Evolutionary conservation across 1,140 invertebrate genomes (phyloP), one percentile per base, ranked within the genome.

Genomic region (Zaprionus capensis): DNA sequence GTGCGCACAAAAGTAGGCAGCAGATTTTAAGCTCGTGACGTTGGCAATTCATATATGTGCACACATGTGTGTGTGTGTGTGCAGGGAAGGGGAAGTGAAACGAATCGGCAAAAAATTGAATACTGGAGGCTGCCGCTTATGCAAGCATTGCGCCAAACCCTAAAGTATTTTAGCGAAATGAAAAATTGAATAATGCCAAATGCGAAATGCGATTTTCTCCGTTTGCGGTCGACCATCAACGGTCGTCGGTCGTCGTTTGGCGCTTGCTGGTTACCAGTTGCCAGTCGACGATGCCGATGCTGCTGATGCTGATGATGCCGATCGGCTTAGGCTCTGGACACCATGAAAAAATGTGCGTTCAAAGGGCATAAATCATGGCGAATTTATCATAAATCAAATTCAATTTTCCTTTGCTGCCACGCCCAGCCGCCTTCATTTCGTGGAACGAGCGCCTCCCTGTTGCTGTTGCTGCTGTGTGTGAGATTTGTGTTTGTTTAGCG

Each of bases 321-420:
- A 75, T 72, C 71, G 75, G 85, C 78, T 88, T 88, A 90, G 76
- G 46, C 71, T 73, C 63, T 84, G 85, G 84, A 90, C 85, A 85
- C 68, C 57, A 74, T 66, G 74, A 59, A 58, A 77, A 66, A 64
- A 80, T 73, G 71, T 68, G 53, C 64, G 64, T 72, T 77, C 76
- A 90, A 81, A 88, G 81, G 85, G 84, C 85, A 88, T 88, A 88
- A 88, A 88, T 90, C 84, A 88, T 90, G 73, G 71, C 46, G 84
- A 84, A 90, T 90, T 88, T 88, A 88, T 88, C 85, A 90, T 88
- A 88, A 88, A 88, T 88, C 84, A 88, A 81, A 90, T 90, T 88
- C 78, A 88, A 88, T 88, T 90, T 69, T 68, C 67, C 64, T 75
- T 71, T 64, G 58, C 79, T 69, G 71, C 74, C 59, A 61, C 51